Base-by-base conservation (phyloP, 2,113 vertebrate species). In the Muntiacus reevesi region DNA sequence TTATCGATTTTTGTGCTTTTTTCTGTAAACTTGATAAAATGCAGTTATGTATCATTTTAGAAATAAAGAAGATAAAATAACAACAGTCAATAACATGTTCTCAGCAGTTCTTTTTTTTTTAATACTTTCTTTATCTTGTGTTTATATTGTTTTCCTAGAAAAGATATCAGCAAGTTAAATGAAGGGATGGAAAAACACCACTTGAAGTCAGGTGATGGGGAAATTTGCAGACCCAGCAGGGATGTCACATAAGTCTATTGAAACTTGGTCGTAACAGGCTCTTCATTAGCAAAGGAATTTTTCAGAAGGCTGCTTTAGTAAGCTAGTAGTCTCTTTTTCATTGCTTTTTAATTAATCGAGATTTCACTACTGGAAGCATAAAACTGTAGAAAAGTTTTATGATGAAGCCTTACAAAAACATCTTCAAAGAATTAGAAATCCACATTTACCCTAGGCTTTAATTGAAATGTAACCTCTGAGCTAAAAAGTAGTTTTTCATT, bases 281-380 rank as follows among this genome's bases (percentile, higher is more conserved):
- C 3, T 6, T 97, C 71, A 55, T 85, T 96, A 96, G 85, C 64
- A 91, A 67, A 59, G 54, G 15, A 16, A 7, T 95, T 97, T 91
- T 76, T 71, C 33, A 74, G 25, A 36, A 90, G 82, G 40, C 50
- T 15, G 30, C 57, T 36, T 82, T 91, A 13, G 16, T 74, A 92
- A 94, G 2, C 1, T 76, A 23, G 11, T 17, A 25, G 15, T 59
- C 16, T 62, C 1, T 57, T 92, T 88, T 93, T 87, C 62, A 83
- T 16, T 52, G 89, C 11, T 87, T 33, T 78, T 98, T 87, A 85
- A 54, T 98, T 98, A 95, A 97, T 95, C 82, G 23, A 84, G 83
- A 96, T 76, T 36, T 85, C 59, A 45, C 8, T 62, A 89, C 47
- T 71, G 23, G 13, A 92, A 97, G 55, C 82, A 81, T 9, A 33